Base-by-base conservation (phyloP, 2,888 invertebrate species). In the Aleiodes testaceus region DNA sequence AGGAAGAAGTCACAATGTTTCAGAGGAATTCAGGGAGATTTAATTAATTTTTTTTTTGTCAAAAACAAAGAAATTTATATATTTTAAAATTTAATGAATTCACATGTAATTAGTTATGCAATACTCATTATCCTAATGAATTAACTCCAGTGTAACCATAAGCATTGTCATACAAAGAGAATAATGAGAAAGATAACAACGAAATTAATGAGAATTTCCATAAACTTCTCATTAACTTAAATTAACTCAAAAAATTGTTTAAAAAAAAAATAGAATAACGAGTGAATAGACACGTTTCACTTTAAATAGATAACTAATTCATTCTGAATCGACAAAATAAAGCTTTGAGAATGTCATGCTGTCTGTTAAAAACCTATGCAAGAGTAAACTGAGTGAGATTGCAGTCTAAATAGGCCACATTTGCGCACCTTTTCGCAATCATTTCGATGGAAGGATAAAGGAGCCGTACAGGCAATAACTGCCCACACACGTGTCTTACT, bases 351-450 rank as follows among this genome's bases (percentile, higher is more conserved):
- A 59, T 36, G 59, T 59, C 14, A 36, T 11, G 18, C 42, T 42
- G 59, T 59, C 59, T 18, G 59, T 7, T 18, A 14, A 1, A 6
- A 55, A 30, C 14, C n/a, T 14, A 14, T 55, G 55, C 30, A 55
- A 55, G 14, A 55, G 22, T 36, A 22, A 55, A 30, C 42, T 11
- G 14, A 49, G 49, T 49, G 14, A 16, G 36, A 36, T 36, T n/a
- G 9, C 14, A 36, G 55, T 59, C 42, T 7, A 76, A 75, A 75
- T 72, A 72, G 76, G 76, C 72, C 74, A 75, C 77, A 73, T 73
- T 72, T 72, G 74, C 18, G 72, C 64, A 74, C 66, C 44, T 77
- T 74, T 77, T 75, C 75, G 74, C 77, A 77, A 77, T 77, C 69
- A 59, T 36, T 36, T 59, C 59, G 59, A 59, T 59, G 18, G 16